These are phyloP conservation scores for Salvelinus sp. DNA, from an alignment of 2,113 vertebrate genomes.

Conservation along the genomic window DNA sequence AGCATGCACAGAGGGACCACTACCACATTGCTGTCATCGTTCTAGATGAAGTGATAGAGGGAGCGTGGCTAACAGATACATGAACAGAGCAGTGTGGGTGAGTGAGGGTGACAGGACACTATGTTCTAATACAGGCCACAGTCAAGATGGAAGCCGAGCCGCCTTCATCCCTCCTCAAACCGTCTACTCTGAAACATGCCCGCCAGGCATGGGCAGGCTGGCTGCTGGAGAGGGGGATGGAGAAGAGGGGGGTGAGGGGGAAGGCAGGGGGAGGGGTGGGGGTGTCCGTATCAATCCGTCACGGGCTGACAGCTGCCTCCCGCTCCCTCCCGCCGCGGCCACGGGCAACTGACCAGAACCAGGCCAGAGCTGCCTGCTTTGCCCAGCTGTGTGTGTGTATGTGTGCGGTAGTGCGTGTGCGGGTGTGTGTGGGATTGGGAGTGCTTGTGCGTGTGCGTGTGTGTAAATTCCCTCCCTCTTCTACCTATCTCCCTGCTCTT, in stretches of 20 bases:
- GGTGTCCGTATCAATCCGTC: conserved; percentile 93
- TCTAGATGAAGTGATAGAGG: conserved; percentile 53
- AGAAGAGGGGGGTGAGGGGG: conserved; percentile 43
- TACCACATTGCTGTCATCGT: conserved; percentile 46
- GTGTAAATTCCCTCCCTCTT: no score
- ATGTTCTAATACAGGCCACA: conserved; percentile 37
- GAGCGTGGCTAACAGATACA: conserved; percentile 54
- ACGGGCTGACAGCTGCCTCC: conserved; percentile 86
- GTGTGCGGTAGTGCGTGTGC: neutral
- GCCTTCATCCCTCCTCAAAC: conserved; percentile 32
- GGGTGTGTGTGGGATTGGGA: accelerated
- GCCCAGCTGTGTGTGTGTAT: conserved; percentile 13
- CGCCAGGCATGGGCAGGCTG: conserved; percentile 80
- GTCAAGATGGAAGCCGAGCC: conserved; percentile 11
- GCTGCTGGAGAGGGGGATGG: conserved; percentile 71
- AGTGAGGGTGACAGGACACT: conserved; percentile 55
- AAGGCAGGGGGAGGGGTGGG: conserved; percentile 72
- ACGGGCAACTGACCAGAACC: conserved; percentile 84
- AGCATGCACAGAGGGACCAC: conserved; percentile 46
- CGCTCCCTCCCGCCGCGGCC: conserved; percentile 67
- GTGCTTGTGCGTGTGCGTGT: no score
- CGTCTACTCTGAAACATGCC: conserved; percentile 79
- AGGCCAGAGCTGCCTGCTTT: conserved; percentile 61
- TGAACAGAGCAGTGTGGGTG: conserved; percentile 27
- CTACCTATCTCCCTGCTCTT: no score